These are phyloP conservation scores for Halichoerus grypus DNA, from an alignment of 2,113 vertebrate species.

Conservation along the genomic window DNA sequence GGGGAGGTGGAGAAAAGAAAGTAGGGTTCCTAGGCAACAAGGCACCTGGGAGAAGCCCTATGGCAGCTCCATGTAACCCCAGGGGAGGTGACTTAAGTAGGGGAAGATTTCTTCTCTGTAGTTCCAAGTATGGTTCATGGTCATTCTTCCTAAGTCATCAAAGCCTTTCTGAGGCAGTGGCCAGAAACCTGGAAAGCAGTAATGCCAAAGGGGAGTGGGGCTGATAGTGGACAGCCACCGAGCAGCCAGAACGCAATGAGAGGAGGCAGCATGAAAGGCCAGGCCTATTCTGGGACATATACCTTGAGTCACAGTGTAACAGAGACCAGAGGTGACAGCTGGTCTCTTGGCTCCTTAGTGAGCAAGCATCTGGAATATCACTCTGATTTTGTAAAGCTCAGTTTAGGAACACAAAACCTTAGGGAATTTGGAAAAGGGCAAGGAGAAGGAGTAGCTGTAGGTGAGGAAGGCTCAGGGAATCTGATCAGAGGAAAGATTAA, in stretches of 20 bases:
- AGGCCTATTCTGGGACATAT: constrained; percentile 59
- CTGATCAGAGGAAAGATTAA: constrained; percentile 11
- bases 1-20: constrained; percentile 43
- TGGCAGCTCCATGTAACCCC: background rate
- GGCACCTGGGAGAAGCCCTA: background rate
- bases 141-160: background rate
- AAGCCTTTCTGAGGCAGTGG: background rate
- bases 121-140: background rate
- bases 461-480: constrained; percentile 38
- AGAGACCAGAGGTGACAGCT: constrained; percentile 68
- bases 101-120: background rate
- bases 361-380: constrained; percentile 68
- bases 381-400: constrained; percentile 39
- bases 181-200: constrained; percentile 75
- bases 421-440: constrained; percentile 58
- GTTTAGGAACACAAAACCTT: constrained; percentile 27
- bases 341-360: constrained; percentile 52
- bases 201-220: constrained; percentile 2
- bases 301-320: constrained; percentile 49
- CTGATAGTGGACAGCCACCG: background rate
- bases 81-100: background rate
- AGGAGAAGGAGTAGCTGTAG: background rate
- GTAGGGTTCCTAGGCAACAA: constrained; percentile 14
- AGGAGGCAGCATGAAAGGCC: constrained; percentile 56
- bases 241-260: constrained; percentile 27